Evolutionary conservation across 2,797 vertebrate species (phyloP).

Genomic region (Aratinga solstitialis): DNA sequence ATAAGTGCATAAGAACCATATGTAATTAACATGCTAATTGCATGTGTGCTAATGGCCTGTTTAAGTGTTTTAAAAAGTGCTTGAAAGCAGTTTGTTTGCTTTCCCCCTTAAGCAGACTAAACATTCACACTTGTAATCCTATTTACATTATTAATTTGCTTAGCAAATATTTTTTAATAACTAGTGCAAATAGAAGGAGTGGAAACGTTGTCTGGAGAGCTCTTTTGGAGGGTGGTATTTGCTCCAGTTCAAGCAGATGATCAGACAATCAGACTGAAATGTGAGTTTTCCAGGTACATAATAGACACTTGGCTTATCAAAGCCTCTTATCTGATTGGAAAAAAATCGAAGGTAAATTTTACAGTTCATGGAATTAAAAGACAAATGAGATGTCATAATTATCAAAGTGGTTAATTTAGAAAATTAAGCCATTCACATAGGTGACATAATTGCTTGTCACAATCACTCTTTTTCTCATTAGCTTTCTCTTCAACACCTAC

Average conservation of each 20-base stretch:
- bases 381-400: conserved; percentile 89
- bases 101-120: conserved; percentile 67
- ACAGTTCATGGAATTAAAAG: conserved; percentile 82
- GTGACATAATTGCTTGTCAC: conserved; percentile 89
- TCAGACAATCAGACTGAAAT: conserved; percentile 74
- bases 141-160: conserved; percentile 82
- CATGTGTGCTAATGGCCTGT: conserved; percentile 64
- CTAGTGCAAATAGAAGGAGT: conserved; percentile 61
- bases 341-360: conserved; percentile 83
- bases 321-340: conserved; percentile 80
- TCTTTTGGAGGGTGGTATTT: conserved; percentile 74
- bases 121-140: conserved; percentile 67
- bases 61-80: conserved; percentile 74
- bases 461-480: conserved; percentile 87
- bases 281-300: conserved; percentile 76
- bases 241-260: conserved; percentile 73
- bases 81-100: conserved; percentile 75
- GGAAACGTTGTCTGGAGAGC: conserved; percentile 71
- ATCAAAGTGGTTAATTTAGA: conserved; percentile 87
- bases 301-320: conserved; percentile 82
- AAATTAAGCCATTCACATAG: conserved; percentile 86
- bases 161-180: conserved; percentile 68
- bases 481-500: conserved; percentile 74
- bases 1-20: conserved; percentile 51
- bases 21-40: conserved; percentile 77